phyloP scores from a whole-genome alignment of 64 coral and sea anemone genomes.

The Astreopora myriophthalma region DNA sequence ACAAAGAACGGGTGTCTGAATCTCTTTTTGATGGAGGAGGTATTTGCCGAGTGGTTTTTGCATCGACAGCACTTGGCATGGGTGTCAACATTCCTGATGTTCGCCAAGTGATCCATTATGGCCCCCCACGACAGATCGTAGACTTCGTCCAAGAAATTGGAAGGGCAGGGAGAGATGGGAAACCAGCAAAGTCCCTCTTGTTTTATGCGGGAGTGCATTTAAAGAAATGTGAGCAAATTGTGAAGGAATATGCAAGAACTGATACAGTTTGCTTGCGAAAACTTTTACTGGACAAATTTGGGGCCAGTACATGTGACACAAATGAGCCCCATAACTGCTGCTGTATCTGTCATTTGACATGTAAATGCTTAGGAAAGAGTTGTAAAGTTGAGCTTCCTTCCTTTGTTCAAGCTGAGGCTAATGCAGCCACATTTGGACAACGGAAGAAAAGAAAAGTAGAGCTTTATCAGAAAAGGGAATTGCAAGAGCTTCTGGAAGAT shows the following conservation, averaged over 20 bases:
- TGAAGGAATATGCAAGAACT: constrained; percentile 43
- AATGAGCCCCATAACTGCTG: constrained; percentile 16
- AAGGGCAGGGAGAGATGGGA: constrained; percentile 15
- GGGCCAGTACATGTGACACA: background rate
- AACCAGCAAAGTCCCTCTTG: constrained; percentile 26
- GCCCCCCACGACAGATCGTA: background rate
- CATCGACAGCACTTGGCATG: constrained; percentile 71
- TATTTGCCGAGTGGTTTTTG: constrained; percentile 59
- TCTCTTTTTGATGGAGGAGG: constrained; percentile 20
- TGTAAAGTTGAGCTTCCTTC: background rate
- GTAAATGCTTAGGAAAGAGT: background rate
- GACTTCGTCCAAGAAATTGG: constrained; percentile 74
- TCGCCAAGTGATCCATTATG: background rate
- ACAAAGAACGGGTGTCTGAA: constrained; percentile 41
- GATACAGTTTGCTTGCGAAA: background rate
- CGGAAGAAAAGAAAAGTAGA: constrained; percentile 3
- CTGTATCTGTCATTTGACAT: constrained; percentile 3
- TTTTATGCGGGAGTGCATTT: constrained; percentile 26
- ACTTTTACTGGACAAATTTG: constrained; percentile 5
- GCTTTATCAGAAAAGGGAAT: background rate
- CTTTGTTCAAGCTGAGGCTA: background rate
- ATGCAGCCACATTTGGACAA: background rate
- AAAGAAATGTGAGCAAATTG: constrained; percentile 16
- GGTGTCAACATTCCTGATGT: background rate
- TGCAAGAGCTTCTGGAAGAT: constrained; percentile 27